Base-by-base conservation (phyloP, 2,888 invertebrate species). In the Aleiodes alternator region DNA sequence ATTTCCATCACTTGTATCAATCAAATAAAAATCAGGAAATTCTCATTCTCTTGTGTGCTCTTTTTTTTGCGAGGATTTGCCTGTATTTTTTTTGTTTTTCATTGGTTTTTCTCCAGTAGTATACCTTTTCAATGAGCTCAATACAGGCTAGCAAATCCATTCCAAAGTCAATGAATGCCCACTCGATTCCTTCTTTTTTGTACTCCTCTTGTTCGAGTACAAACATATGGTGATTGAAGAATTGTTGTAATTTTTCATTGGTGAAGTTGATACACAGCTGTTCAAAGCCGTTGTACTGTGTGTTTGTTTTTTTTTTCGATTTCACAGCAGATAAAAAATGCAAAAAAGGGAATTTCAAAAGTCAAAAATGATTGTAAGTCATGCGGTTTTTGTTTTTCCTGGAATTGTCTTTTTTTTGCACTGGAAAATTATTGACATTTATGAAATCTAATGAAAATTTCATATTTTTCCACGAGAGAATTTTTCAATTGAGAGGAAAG, bases 151-250 rank as follows among this genome's bases (percentile, higher is more conserved):
- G 94, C 91, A 98, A 93, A 91, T 98, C 97, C 95, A 98, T 96
- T 91, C 98, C 98, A 91, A 98, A 98, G 93, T 98, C 97, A 91
- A 98, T 98, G 93, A 98, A 98, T 84, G 93, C 93, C 98, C 98
- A 98, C 89, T 96, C 93, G 92, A 98, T 97, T 90, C 97, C 97
- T 91, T 98, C 97, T 87, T 91, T 93, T 91, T 96, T 96, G 93
- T 98, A 98, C 90, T 97, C 97, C 91, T 98, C 97, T 94, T 98
- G 97, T 91, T 98, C 97, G 86, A 98, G 94, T 86, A 98, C 97
- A 92, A 98, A 98, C 97, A 98, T 98, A 94, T 98, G 96, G 90
- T 98, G 97, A 92, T 98, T 98, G 95, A 98, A 98, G 94, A 97
- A 98, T 91, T 98, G 98, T 92, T 98, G 98, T 88, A 98, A 94